These are phyloP conservation scores for Gnatocerus cornutus DNA, from an alignment of 2,888 invertebrate genomes.

Conservation along the genomic window DNA sequence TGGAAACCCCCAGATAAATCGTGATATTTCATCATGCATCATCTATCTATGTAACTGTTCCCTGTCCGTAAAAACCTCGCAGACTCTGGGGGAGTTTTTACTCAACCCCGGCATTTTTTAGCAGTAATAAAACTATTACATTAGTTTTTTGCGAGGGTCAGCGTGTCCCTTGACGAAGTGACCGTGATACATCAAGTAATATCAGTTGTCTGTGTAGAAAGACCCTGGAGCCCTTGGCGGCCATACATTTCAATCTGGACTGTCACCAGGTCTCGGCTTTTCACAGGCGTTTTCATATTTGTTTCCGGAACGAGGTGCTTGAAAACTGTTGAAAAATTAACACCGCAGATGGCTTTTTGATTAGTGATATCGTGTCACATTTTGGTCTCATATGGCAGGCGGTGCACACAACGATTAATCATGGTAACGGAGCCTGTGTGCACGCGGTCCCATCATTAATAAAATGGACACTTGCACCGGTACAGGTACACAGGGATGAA, in stretches of 20 bases:
- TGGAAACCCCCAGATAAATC: neutral
- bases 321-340: conserved; percentile 46
- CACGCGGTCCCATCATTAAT: conserved; percentile 66
- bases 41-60: conserved; percentile 30
- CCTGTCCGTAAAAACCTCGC: conserved; percentile 22
- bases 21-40: conserved; percentile 37
- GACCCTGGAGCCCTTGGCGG: conserved; percentile 66
- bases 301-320: conserved; percentile 32
- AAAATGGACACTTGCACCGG: conserved; percentile 61
- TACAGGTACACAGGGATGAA: conserved; percentile 30
- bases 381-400: conserved; percentile 66
- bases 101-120: conserved; percentile 61
- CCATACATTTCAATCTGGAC: conserved; percentile 71
- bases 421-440: conserved; percentile 63
- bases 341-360: conserved; percentile 56
- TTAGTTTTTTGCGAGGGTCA: conserved; percentile 70
- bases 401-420: conserved; percentile 64
- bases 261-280: conserved; percentile 64
- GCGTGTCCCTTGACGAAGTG: conserved; percentile 68
- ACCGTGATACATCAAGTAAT: conserved; percentile 72
- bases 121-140: conserved; percentile 71
- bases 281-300: conserved; percentile 41
- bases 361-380: conserved; percentile 66
- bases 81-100: conserved; percentile 50
- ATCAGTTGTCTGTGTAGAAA: conserved; percentile 70